Percentiles rank a stretch among this genome's conserved stretches.
These are phyloP conservation scores for Eumerus sabulonum DNA, from an alignment of 2,888 invertebrate genomes.

Conservation along the genomic window DNA sequence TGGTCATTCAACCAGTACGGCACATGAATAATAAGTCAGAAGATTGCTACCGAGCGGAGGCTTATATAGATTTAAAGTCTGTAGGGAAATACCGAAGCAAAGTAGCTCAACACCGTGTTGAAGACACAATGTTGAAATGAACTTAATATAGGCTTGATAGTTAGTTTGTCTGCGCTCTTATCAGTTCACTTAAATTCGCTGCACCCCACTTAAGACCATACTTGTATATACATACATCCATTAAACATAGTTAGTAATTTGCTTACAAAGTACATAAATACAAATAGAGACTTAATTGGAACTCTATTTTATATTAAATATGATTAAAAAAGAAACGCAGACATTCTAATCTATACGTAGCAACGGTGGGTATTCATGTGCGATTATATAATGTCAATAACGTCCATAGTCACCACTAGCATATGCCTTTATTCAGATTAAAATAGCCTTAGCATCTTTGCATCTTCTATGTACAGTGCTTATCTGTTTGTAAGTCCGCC, in stretches of 20 bases:
- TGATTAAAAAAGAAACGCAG: too few species aligned
- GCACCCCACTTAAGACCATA: conserved; percentile 30
- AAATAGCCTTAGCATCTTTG: too few species aligned
- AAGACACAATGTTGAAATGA: conserved; percentile 52
- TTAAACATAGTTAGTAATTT: conserved; percentile 15
- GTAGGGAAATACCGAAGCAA: conserved; percentile 34
- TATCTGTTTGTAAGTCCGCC: too few species aligned
- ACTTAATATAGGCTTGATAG: too few species aligned
- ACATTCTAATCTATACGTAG: too few species aligned
- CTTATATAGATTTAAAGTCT: conserved; percentile 60
- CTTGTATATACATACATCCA: conserved; percentile 5
- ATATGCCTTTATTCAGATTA: too few species aligned
- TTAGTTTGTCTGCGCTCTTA: conserved; percentile 9
- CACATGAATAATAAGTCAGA: conserved; percentile 60
- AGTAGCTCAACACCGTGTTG: conserved; percentile 31
- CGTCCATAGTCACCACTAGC: too few species aligned
- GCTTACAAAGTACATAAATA: not conserved
- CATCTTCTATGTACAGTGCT: too few species aligned
- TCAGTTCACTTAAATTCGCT: conserved; percentile 31
- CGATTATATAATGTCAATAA: too few species aligned
- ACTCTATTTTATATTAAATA: too few species aligned
- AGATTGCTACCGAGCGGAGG: conserved; percentile 48
- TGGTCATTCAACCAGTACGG: conserved; percentile 61
- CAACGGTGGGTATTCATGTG: too few species aligned
- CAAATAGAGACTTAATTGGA: not conserved